Evolutionary conservation across 2,888 invertebrate species (phyloP).

Genomic region (Tuta absoluta): DNA sequence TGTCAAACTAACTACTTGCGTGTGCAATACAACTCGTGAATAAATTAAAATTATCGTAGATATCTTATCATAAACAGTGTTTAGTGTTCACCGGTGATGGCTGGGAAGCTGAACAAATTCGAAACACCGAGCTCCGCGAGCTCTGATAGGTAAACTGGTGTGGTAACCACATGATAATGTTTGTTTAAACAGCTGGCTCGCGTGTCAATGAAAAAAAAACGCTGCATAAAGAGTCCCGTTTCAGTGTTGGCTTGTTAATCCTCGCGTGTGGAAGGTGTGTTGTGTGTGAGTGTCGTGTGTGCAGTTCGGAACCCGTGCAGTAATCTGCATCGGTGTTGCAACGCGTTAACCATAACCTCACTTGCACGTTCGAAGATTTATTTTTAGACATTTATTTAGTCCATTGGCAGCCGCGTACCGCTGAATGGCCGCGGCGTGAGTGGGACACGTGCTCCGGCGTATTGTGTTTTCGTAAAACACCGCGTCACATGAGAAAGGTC

Average conservation of each 20-base stretch:
- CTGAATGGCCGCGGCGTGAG: conserved; percentile 54
- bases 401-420: conserved; percentile 67
- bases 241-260: conserved; percentile 61
- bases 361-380: conserved; percentile 68
- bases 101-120: conserved; percentile 83
- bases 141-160: conserved; percentile 89
- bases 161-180: conserved; percentile 63
- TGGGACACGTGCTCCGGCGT: conserved; percentile 63
- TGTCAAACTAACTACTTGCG: conserved; percentile 52
- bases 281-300: conserved; percentile 49
- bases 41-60: conserved; percentile 44
- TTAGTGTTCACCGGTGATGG: conserved; percentile 61
- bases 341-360: conserved; percentile 68
- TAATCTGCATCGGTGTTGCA: conserved; percentile 41
- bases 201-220: conserved; percentile 57
- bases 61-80: conserved; percentile 38
- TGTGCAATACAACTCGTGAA: conserved; percentile 56
- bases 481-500: conserved; percentile 46
- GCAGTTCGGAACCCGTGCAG: conserved; percentile 44
- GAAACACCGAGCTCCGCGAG: conserved; percentile 95
- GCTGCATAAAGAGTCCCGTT: conserved; percentile 50
- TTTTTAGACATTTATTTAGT: conserved; percentile 76
- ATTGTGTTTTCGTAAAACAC: conserved; percentile 45
- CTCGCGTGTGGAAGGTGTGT: conserved; percentile 48
- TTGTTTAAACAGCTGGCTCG: conserved; percentile 76